These are phyloP conservation scores for Nyctibius grandis DNA, from an alignment of 2,797 vertebrate genomes.

Conservation along the genomic window DNA sequence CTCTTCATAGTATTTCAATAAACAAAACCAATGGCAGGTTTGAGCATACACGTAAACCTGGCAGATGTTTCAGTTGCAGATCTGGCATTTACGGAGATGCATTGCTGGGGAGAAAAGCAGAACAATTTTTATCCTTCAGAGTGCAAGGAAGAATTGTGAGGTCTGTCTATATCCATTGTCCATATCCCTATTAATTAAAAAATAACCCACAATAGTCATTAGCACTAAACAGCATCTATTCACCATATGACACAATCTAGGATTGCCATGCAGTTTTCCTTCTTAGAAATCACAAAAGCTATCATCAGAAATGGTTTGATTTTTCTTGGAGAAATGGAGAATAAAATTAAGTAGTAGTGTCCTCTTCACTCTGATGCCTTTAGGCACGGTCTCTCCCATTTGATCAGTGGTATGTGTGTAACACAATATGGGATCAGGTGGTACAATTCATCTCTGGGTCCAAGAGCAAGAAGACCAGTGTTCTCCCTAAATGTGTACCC, in stretches of 20 bases:
- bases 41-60: neutral
- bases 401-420: neutral
- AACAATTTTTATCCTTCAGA: neutral
- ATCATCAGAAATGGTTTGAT: neutral
- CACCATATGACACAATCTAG: neutral
- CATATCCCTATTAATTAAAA: neutral
- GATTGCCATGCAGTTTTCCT: neutral
- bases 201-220: neutral
- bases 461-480: neutral
- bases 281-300: neutral
- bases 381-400: neutral
- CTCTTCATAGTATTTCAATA: neutral
- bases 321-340: neutral
- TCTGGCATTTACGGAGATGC: neutral
- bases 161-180: neutral
- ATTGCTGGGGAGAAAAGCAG: neutral
- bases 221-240: neutral
- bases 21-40: neutral
- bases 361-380: neutral
- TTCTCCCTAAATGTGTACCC: fast-evolving
- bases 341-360: neutral
- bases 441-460: neutral
- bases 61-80: neutral
- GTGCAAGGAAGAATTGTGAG: neutral
- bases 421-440: neutral